These are phyloP conservation scores for Zaprionus ornatus DNA, from an alignment of 1,140 invertebrate genomes.

Conservation along the genomic window DNA sequence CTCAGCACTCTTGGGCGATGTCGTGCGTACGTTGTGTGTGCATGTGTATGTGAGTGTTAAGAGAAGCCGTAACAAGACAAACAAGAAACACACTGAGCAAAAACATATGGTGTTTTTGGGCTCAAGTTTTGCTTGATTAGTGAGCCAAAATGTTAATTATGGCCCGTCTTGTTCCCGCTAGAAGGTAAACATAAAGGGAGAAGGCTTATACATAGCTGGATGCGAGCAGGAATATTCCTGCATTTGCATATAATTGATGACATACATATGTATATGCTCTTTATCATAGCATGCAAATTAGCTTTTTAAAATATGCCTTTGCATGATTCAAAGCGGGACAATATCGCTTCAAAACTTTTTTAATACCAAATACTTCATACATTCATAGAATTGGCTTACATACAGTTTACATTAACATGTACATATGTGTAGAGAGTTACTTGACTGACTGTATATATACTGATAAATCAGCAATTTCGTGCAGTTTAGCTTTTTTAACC, in stretches of 20 bases:
- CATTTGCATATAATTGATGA: background rate
- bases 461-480: no score
- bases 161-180: constrained; percentile 11
- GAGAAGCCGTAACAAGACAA: constrained; percentile 32
- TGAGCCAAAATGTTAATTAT: constrained; percentile 38
- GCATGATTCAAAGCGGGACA: no score
- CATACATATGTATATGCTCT: background rate
- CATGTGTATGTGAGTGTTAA: background rate
- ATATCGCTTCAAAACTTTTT: no score
- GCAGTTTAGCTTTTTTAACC: no score
- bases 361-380: no score
- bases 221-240: background rate
- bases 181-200: constrained; percentile 5
- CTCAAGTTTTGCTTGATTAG: background rate
- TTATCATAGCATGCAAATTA: background rate
- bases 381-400: no score
- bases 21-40: constrained; percentile 4
- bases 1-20: constrained; percentile 15
- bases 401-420: no score
- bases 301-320: no score
- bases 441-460: no score
- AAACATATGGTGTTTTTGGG: constrained; percentile 18
- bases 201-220: background rate
- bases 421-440: no score
- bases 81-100: constrained; percentile 22